Base-by-base conservation (phyloP, 1,140 invertebrate species). In the Drosophila rufa region DNA sequence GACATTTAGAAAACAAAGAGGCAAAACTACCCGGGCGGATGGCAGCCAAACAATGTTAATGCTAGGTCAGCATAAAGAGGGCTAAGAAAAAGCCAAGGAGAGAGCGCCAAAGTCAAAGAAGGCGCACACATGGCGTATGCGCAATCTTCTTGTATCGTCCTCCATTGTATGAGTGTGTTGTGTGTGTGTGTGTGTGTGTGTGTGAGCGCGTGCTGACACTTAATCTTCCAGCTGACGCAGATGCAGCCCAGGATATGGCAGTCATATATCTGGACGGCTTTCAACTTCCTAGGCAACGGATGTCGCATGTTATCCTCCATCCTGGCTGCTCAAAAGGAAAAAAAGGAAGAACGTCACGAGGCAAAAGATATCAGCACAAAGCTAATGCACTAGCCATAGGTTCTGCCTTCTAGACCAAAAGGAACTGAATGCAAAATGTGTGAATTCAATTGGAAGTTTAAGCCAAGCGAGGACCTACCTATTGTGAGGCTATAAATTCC, bases 211-310 rank as follows among this genome's bases (percentile, higher is more conserved):
- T 87, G 77, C 80, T 78, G 68, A 58, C 85, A 89, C 80, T 89
- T 90, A 89, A 89, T 89, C 84, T 89, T 84, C 66, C 68, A 89
- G 83, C 79, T 83, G 82, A 59, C 82, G 71, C 79, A 79, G 82
- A 86, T 85, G 84, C 84, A 89, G 77, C 65, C 58, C 80, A 75
- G 85, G 84, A 89, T 89, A 87, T 87, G 68, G 68, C 73, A 76
- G 48, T 65, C 74, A 89, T 89, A 89, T 89, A 90, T 89, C 74
- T 67, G 40, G 46, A 19, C 36, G 74, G 74, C 74, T 74, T 38
- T 73, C 67, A 73, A 51, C 68, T 74, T 74, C 51, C 70, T 60
- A 73, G 70, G 53, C 70, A 51, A 59, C 70, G 70, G 70, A 74
- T 73, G 70, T 73, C 67, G 38, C 55, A 59, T 60, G 70, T 73